Evolutionary conservation across 2,113 vertebrate species (phyloP), one percentile per base, ranked within the genome.

Genomic region (Eptesicus fuscus): DNA sequence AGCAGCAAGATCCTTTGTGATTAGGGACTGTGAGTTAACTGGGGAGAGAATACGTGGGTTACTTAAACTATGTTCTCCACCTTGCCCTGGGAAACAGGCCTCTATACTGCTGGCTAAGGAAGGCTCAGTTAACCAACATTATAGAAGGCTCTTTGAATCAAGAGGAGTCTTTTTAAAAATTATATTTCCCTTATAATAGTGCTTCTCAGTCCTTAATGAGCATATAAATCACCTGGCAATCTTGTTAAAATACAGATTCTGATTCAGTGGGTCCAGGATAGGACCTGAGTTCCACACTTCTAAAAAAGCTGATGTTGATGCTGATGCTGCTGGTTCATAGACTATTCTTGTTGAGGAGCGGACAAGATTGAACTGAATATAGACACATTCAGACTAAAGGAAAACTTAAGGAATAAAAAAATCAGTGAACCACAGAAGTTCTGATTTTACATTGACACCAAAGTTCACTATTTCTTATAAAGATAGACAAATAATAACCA

Each of bases 381-480:
- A 94, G 37, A 87, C 51, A 84, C 90, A 73, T 85, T 88, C 40
- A 86, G 53, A 89, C 40, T 47, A 86, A 85, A n/a, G 76, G 40
- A 87, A 95, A 79, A 76, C 20, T 20, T 95, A 44, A 61, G n/a
- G 35, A 83, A 88, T 88, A 90, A 93, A 95, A 85, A 79, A 69
- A 77, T 37, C 35, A 84, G 73, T 61, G 20, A 95, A 77, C 14
- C 51, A 74, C 32, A 73, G 37, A 84, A 71, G 40, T 84, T 23
- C 13, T 47, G 25, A 93, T 73, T 92, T 93, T 86, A 73, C 17
- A 67, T 28, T 23, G 88, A 85, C 11, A 85, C 0, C 4, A 82
- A 82, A n/a, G 7, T 6, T 93, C 23, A 14, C 42, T 94, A 71
- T 95, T 87, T 91, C 59, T 85, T 90, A 79, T 4, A 86, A 61